These are phyloP conservation scores for Siniperca knerii DNA, from an alignment of 2,113 vertebrate species.

Conservation along the genomic window DNA sequence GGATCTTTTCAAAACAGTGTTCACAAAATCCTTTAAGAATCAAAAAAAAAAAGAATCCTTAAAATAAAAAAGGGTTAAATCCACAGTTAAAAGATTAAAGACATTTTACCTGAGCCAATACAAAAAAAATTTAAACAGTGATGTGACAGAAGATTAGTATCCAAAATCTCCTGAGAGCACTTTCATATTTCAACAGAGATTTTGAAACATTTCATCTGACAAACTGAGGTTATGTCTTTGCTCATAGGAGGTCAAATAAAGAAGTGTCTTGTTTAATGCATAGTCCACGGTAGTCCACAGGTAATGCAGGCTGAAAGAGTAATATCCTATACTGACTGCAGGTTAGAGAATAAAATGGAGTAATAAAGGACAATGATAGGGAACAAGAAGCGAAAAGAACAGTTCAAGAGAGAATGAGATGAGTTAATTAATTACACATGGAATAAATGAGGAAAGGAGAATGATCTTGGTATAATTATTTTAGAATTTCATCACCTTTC, in stretches of 20 bases:
- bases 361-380: neutral
- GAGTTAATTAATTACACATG: neutral
- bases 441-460: conserved; percentile 17
- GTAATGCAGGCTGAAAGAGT: neutral
- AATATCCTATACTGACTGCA: neutral
- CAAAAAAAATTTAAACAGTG: neutral
- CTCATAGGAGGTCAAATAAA: neutral
- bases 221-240: neutral
- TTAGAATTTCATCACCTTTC: conserved; percentile 11
- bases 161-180: neutral
- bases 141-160: neutral
- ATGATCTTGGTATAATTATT: conserved; percentile 6
- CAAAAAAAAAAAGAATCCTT: neutral
- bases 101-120: neutral
- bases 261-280: neutral
- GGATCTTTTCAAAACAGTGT: neutral
- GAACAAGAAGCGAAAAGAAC: neutral
- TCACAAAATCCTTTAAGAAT: conserved; percentile 6
- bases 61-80: neutral
- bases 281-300: neutral
- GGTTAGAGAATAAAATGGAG: neutral
- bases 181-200: neutral
- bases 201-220: neutral
- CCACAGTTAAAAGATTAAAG: neutral
- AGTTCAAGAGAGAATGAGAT: neutral